Evolutionary conservation across 2,888 invertebrate species (phyloP), one percentile per base, ranked within the genome.

Genomic region (Ophion costatus): DNA sequence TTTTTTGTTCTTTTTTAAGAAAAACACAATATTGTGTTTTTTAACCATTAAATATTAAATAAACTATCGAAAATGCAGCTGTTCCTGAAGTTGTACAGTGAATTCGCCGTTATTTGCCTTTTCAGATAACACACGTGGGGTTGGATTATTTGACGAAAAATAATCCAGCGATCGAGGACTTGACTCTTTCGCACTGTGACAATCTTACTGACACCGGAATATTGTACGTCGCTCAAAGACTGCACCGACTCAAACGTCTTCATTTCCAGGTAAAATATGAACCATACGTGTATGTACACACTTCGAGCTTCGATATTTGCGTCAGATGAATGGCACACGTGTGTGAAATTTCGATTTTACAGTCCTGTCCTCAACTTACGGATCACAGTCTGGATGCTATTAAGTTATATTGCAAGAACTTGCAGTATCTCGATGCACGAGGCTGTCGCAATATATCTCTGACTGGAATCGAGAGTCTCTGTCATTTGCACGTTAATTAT

Each of bases 141-240:
- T 94, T 97, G 87, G 94, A 95, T 86, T 94, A 95, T 86, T 93
- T 97, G 84, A 96, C 96, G 9, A 94, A 93, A 84, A 96, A 96
- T 90, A 97, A 97, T 92, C 96, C 96, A 42, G 96, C 96, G 86
- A 95, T 97, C 88, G 96, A 97, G 92, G 95, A 95, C 87, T 93
- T 97, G 10, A 95, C 96, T 91, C 93, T 97, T 22, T 95, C 95
- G 82, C 95, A 96, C 91, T 97, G 97, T 92, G 95, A 95, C 87
- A 95, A 96, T 89, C 95, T 97, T 61, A 96, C 96, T 87, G 97
- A 97, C 93, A 95, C 95, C 85, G 96, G 95, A 1, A 94, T 96
- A 51, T 92, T 94, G 61, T 92, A 94, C 56, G 90, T 95, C 0
- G 93, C 94, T 0, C 93, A 92, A 61, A 94, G 94, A 80, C 90